phyloP scores from a whole-genome alignment of 2,888 invertebrate genomes.

The Synergus japonicus region DNA sequence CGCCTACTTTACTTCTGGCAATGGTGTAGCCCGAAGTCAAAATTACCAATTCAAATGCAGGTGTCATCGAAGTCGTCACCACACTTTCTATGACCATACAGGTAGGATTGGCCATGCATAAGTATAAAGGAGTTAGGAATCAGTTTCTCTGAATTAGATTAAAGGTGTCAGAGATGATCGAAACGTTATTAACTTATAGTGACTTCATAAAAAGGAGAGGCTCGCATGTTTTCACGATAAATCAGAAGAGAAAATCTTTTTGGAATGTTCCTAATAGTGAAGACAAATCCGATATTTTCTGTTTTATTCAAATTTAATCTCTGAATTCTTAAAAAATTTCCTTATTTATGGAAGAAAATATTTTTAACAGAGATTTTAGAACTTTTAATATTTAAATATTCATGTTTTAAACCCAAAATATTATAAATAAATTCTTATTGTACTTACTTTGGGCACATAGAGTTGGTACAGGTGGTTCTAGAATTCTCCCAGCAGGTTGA shows the following conservation, averaged over 20 bases:
- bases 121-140: constrained; percentile 45
- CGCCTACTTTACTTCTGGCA: constrained; percentile 57
- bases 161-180: background rate
- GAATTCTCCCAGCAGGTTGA: constrained; percentile 84
- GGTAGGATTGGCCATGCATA: constrained; percentile 45
- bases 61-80: constrained; percentile 47
- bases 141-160: constrained; percentile 34
- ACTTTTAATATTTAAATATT: too few relatives aligned
- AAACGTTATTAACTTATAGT: background rate
- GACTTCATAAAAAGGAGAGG: background rate
- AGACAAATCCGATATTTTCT: background rate
- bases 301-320: background rate
- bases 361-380: background rate
- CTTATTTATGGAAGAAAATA: background rate
- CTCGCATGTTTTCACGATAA: background rate
- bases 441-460: constrained; percentile 87
- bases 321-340: background rate
- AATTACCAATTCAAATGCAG: constrained; percentile 54
- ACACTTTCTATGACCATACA: constrained; percentile 55
- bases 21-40: constrained; percentile 48
- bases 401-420: background rate
- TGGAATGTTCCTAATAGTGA: background rate
- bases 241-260: constrained; percentile 11
- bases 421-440: too few relatives aligned
- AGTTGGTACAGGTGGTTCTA: constrained; percentile 88